Evolutionary conservation across 2,888 invertebrate genomes (phyloP), one percentile per base, ranked within the genome.

Genomic region (Tinea pellionella): DNA sequence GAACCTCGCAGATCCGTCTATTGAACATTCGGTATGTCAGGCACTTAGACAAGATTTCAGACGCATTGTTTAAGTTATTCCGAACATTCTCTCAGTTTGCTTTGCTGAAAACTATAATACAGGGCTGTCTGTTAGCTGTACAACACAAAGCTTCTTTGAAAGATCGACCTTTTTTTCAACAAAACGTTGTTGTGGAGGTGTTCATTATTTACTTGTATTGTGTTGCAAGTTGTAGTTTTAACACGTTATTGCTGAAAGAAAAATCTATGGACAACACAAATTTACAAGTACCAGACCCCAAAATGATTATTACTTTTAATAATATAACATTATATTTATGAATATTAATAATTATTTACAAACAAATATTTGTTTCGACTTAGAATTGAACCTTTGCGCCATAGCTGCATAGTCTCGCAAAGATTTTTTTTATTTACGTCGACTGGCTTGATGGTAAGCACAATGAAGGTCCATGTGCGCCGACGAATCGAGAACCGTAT

Each of bases 31-130:
- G 84, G 82, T 77, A 86, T 84, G 80, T 79, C 79, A 75, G 70
- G 75, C 80, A 78, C 77, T 82, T 78, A 77, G 79, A 78, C 78
- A 81, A 83, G 81, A 81, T 83, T 82, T 83, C 83, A 83, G 83
- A 83, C 82, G 78, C 79, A 81, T 80, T 81, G 79, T 80, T 73
- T 75, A 72, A 79, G 80, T 77, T 80, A 84, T 83, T 78, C 74
- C 69, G 65, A 72, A 74, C 74, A 80, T 79, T 29, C 71, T 69
- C 68, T 64, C 68, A 66, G 72, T 70, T 76, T 70, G 70, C 71
- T 74, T 73, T 70, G 69, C 57, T 66, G 70, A 69, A 74, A 77
- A 72, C 72, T 67, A 65, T 67, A 57, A 57, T 57, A 57, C 57
- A 57, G 57, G 57, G 57, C 30, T 57, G 57, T 57, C 57, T 57